A percentile compares a stretch with the other conserved stretches of the same genome.
Evolutionary conservation across 2,888 invertebrate species (phyloP).

Genomic region (Neoscelio sp.): DNA sequence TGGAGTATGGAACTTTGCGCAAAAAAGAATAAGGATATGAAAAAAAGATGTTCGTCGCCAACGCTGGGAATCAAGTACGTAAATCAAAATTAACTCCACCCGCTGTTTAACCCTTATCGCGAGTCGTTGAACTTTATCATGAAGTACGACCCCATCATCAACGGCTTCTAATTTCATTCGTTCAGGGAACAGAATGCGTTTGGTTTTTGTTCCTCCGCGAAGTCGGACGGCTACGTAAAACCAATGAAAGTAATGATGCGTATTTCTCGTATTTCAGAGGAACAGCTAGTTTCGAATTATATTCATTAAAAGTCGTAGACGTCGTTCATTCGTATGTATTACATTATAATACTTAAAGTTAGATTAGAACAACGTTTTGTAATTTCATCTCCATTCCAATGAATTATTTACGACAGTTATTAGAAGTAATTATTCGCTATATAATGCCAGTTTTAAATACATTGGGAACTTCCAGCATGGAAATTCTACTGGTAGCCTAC

Average conservation of each 20-base stretch:
- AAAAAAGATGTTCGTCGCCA: constrained; percentile 47
- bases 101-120: constrained; percentile 54
- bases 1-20: constrained; percentile 16
- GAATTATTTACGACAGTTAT: constrained; percentile 25
- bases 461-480: constrained; percentile 2
- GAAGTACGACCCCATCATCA: constrained; percentile 57
- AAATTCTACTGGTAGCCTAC: not conserved
- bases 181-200: constrained; percentile 20
- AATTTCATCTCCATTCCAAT: not conserved
- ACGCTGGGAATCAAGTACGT: constrained; percentile 21
- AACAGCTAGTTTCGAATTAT: constrained; percentile 11
- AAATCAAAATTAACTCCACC: constrained; percentile 62
- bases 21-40: constrained; percentile 8
- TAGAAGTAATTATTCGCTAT: constrained; percentile 35
- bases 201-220: constrained; percentile 29
- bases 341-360: constrained; percentile 22
- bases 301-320: constrained; percentile 29
- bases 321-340: too few species aligned
- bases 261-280: constrained; percentile 14
- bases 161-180: constrained; percentile 61
- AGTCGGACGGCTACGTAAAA: constrained; percentile 18
- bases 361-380: too few species aligned
- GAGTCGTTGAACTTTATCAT: constrained; percentile 62
- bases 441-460: constrained; percentile 23
- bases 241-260: not conserved